Conservation (phyloP, 2,888 invertebrate genomes). For the Epistrophella euchroma region DNA sequence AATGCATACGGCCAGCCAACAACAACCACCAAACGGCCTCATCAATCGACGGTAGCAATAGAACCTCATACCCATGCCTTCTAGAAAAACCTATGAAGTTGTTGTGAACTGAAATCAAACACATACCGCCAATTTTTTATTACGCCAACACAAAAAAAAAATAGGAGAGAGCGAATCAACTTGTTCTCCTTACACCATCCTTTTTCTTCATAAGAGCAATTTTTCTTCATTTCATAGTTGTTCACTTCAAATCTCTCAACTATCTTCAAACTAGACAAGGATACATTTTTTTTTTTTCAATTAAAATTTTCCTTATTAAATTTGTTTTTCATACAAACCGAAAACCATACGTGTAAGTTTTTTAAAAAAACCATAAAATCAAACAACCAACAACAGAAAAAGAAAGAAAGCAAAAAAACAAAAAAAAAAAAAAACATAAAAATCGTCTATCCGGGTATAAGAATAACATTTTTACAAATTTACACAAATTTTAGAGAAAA, state of each 20-base stretch:
- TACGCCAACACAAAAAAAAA: slow-evolving; percentile 33
- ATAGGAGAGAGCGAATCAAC: not conserved
- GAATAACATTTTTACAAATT: slow-evolving; percentile 75
- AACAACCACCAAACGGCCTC: slow-evolving; percentile 90
- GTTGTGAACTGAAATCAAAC: slow-evolving; percentile 74
- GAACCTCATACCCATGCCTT: slow-evolving; percentile 76
- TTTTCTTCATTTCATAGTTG: slow-evolving; percentile 47
- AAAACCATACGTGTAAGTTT: slow-evolving; percentile 56
- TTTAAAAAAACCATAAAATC: slow-evolving; percentile 41
- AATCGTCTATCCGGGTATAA: slow-evolving; percentile 70
- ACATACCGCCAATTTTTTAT: slow-evolving; percentile 62
- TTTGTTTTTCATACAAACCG: slow-evolving; percentile 20
- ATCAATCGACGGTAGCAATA: slow-evolving; percentile 93
- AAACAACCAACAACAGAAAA: slow-evolving; percentile 56
- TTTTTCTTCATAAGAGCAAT: slow-evolving; percentile 1
- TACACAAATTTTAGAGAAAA: slow-evolving; percentile 71
- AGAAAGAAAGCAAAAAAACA: slow-evolving; percentile 38
- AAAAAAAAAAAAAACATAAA: slow-evolving; percentile 29
- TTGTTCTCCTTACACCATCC: slow-evolving; percentile 3
- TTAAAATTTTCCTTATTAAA: slow-evolving; percentile 42
- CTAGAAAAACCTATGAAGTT: slow-evolving; percentile 63
- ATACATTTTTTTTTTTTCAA: slow-evolving; percentile 25
- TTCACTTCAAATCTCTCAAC: slow-evolving; percentile 49
- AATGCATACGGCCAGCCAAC: slow-evolving; percentile 90
- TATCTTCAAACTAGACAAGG: slow-evolving; percentile 47